phyloP scores from a whole-genome alignment of 64 coral and sea anemone genomes.

The Dendronephthya gigantea region DNA sequence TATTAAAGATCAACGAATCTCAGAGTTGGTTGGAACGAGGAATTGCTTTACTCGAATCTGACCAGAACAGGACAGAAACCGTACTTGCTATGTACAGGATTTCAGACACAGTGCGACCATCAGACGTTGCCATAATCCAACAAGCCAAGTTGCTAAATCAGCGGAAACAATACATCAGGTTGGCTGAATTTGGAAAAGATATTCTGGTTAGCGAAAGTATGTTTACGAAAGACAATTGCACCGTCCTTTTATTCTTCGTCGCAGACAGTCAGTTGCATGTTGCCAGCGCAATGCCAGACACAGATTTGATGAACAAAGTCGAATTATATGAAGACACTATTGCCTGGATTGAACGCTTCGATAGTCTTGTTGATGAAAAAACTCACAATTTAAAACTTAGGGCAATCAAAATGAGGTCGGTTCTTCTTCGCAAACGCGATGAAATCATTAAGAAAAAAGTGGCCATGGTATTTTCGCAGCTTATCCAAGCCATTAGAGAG shows the following conservation, averaged over 20 bases:
- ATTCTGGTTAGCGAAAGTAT: not conserved
- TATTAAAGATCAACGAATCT: slow-evolving; percentile 3
- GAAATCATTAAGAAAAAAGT: not conserved
- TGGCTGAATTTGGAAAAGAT: slow-evolving; percentile 12
- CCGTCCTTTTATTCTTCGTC: not conserved
- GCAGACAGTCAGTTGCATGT: slow-evolving; percentile 20
- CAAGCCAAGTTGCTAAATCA: slow-evolving; percentile 13
- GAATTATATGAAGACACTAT: slow-evolving; percentile 15
- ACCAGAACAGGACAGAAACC: slow-evolving; percentile 16
- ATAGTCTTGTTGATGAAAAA: no score
- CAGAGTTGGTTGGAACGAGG: slow-evolving; percentile 14
- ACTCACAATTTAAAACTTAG: not conserved
- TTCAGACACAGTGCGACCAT: slow-evolving; percentile 18
- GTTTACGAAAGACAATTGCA: not conserved
- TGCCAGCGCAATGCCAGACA: not conserved
- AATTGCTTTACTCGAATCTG: not conserved
- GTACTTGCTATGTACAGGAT: slow-evolving; percentile 28
- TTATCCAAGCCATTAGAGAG: slow-evolving; percentile 29
- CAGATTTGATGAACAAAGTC: slow-evolving; percentile 3
- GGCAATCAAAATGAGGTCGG: slow-evolving; percentile 19
- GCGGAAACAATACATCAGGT: not conserved
- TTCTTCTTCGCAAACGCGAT: slow-evolving; percentile 15
- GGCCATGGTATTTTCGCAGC: not conserved
- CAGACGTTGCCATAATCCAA: not conserved
- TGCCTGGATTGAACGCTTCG: slow-evolving; percentile 28